phyloP scores from a whole-genome alignment of 2,888 invertebrate species.

The Agrotis exclamationis region DNA sequence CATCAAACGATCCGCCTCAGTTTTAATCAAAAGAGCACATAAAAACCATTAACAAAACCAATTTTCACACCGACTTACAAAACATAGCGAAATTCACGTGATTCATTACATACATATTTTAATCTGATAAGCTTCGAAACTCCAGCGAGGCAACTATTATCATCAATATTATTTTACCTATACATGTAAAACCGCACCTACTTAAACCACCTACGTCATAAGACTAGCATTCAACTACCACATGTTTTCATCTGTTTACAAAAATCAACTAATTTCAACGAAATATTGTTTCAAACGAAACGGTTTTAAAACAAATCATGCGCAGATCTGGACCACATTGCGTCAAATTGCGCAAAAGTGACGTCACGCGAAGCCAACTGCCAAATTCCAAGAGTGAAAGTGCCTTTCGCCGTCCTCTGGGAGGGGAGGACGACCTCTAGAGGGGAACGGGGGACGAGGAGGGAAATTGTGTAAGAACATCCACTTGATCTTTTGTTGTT shows the following conservation, averaged over 20 bases:
- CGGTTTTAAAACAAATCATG: conserved; percentile 65
- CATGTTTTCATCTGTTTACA: conserved; percentile 36
- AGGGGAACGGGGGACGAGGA: conserved; percentile 63
- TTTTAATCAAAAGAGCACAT: conserved; percentile 29
- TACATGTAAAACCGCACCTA: conserved; percentile 1
- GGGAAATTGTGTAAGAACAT: conserved; percentile 74
- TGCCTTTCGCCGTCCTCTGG: conserved; percentile 82
- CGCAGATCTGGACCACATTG: conserved; percentile 75
- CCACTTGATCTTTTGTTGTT: conserved; percentile 68
- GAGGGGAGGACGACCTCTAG: conserved; percentile 81
- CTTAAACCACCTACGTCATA: conserved; percentile 33
- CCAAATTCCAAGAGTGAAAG: conserved; percentile 89
- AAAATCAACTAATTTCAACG: conserved; percentile 30
- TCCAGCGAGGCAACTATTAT: conserved; percentile 11
- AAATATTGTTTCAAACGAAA: conserved; percentile 52
- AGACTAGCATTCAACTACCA: conserved; percentile 3
- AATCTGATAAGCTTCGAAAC: conserved; percentile 13
- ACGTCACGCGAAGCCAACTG: conserved; percentile 79
- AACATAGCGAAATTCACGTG: conserved; percentile 15
- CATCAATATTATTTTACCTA: conserved; percentile 29
- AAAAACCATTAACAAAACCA: conserved; percentile 21
- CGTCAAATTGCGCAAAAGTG: conserved; percentile 88
- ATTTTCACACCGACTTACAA: conserved; percentile 9
- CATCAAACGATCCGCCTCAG: not conserved
- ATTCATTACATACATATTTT: conserved; percentile 16